Conservation (phyloP, 2,113 vertebrate species). For the Albula glossodonta region DNA sequence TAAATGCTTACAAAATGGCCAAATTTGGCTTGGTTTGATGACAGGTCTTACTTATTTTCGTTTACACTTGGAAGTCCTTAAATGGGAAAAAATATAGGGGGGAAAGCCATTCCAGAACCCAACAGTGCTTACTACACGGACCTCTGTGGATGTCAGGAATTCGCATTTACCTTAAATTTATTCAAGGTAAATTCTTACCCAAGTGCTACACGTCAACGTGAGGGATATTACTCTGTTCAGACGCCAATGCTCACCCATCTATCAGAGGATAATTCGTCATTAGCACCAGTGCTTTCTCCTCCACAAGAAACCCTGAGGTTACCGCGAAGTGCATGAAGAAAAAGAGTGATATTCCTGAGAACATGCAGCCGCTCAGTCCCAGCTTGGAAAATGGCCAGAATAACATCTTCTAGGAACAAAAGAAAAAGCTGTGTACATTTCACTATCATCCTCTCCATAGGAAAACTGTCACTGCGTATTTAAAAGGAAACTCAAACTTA, state of each 20-base stretch:
- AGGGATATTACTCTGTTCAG: too few species aligned
- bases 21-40: too few species aligned
- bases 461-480: background rate
- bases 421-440: background rate
- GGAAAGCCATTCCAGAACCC: too few species aligned
- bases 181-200: too few species aligned
- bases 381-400: background rate
- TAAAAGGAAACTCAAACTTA: background rate
- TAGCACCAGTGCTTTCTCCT: slow-evolving; percentile 53
- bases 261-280: slow-evolving; percentile 75
- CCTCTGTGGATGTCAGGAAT: too few species aligned
- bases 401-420: background rate
- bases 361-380: background rate
- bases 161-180: too few species aligned
- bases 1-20: too few species aligned
- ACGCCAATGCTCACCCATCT: slow-evolving; percentile 71
- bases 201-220: too few species aligned
- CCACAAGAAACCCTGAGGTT: slow-evolving; percentile 48
- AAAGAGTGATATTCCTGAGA: slow-evolving; percentile 37
- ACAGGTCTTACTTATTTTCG: too few species aligned
- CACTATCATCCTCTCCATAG: background rate
- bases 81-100: too few species aligned
- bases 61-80: too few species aligned
- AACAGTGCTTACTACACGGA: too few species aligned
- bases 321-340: slow-evolving; percentile 36